Conservation (phyloP, 2,113 vertebrate genomes). For the Sterna hirundo region DNA sequence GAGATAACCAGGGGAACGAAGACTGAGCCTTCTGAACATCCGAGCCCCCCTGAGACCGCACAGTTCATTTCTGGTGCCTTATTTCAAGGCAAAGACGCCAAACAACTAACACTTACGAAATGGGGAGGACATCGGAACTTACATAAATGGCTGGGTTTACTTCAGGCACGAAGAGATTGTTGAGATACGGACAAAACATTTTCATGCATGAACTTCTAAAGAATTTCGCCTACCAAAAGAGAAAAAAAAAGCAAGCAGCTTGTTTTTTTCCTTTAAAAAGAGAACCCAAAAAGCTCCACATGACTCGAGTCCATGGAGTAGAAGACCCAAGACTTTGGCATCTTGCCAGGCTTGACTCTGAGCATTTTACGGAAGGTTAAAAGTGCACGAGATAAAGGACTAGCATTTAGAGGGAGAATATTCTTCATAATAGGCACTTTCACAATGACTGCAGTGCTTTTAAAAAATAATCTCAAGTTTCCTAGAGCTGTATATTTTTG, state of each 20-base stretch:
- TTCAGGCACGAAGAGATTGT: neutral
- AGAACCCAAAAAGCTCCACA: neutral
- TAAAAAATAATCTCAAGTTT: constrained; percentile 41
- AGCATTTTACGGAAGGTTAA: constrained; percentile 67
- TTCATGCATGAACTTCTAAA: neutral
- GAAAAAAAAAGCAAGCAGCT: neutral
- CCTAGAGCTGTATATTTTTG: constrained; percentile 24
- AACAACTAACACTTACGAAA: neutral
- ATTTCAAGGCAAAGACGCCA: neutral
- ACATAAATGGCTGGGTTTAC: neutral
- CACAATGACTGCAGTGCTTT: constrained; percentile 42
- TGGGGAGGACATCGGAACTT: neutral
- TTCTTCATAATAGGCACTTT: constrained; percentile 35
- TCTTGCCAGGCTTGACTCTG: constrained; percentile 29
- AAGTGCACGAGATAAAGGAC: constrained; percentile 66
- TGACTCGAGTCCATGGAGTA: neutral
- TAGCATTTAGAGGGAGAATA: constrained; percentile 24
- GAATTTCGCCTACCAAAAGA: neutral
- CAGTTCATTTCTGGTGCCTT: neutral
- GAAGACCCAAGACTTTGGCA: constrained; percentile 29
- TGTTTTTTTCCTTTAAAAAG: neutral
- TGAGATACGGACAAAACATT: neutral
- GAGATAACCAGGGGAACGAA: neutral
- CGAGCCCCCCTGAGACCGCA: neutral
- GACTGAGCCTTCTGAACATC: constrained; percentile 27